A percentile compares a stretch with the other conserved stretches of the same genome.
These are phyloP conservation scores for Spheniscus mendiculus DNA, from an alignment of 2,113 vertebrate genomes.

Conservation along the genomic window DNA sequence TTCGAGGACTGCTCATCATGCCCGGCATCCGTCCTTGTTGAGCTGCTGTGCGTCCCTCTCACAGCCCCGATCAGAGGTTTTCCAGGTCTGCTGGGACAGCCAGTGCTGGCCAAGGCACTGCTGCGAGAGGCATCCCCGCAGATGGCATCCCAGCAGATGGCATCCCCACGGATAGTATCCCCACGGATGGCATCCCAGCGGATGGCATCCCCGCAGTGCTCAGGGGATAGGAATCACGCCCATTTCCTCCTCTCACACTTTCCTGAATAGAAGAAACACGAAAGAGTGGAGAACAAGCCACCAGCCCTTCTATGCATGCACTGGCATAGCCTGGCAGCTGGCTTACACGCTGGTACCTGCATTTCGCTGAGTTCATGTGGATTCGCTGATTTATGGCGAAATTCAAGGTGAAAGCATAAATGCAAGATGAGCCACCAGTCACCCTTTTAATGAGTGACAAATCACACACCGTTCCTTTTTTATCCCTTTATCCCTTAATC, in stretches of 20 bases:
- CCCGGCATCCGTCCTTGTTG: not conserved
- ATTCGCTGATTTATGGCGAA: not conserved
- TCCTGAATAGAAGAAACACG: not conserved
- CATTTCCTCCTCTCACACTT: not conserved
- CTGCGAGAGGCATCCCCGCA: not conserved
- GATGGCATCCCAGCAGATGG: not conserved
- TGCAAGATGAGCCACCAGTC: not conserved
- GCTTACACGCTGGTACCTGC: not conserved
- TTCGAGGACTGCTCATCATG: not conserved
- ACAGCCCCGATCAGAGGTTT: not conserved
- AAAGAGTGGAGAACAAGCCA: not conserved
- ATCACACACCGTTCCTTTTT: not conserved
- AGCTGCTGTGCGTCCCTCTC: not conserved
- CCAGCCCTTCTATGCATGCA: not conserved
- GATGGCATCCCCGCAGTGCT: not conserved
- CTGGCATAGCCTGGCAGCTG: not conserved
- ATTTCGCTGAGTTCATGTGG: rapidly evolving
- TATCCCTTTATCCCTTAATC: not conserved
- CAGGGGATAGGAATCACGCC: not conserved
- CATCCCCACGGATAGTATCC: not conserved
- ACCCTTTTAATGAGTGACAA: not conserved
- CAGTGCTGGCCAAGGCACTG: not conserved
- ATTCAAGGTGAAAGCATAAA: not conserved
- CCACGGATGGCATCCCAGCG: not conserved
- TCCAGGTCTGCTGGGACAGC: not conserved